A percentile compares a stretch with the other conserved stretches of the same genome.
phyloP scores from a whole-genome alignment of 92 coral and sea anemone species.

The Muricea muricata region DNA sequence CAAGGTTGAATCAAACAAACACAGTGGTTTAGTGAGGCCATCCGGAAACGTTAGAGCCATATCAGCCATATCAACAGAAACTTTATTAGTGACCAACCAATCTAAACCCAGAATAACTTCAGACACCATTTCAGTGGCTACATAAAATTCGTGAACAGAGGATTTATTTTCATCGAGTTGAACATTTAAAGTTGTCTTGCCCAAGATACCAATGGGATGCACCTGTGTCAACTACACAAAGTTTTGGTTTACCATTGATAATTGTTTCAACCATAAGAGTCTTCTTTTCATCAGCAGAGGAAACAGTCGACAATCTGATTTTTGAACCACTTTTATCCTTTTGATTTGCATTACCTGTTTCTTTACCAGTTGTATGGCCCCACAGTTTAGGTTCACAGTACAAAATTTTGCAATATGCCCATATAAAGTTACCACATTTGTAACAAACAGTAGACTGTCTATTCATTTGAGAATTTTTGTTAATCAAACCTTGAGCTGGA shows the following conservation, averaged over 20 bases:
- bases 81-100: neutral
- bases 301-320: neutral
- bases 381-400: no score
- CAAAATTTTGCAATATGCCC: no score
- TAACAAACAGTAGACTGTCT: neutral
- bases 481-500: neutral
- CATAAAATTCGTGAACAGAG: neutral
- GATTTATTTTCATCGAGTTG: neutral
- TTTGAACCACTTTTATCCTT: neutral
- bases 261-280: neutral
- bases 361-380: no score
- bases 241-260: neutral
- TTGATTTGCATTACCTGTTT: neutral
- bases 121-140: neutral
- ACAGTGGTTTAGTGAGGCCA: neutral
- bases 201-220: neutral
- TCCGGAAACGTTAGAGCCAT: neutral
- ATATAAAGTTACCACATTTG: no score
- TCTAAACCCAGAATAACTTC: neutral
- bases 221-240: neutral
- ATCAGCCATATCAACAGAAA: neutral
- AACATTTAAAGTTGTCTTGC: neutral
- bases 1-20: neutral
- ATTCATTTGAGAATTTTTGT: neutral
- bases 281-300: neutral